phyloP scores from a whole-genome alignment of 2,888 invertebrate species.

The Drosophila anomelani region DNA sequence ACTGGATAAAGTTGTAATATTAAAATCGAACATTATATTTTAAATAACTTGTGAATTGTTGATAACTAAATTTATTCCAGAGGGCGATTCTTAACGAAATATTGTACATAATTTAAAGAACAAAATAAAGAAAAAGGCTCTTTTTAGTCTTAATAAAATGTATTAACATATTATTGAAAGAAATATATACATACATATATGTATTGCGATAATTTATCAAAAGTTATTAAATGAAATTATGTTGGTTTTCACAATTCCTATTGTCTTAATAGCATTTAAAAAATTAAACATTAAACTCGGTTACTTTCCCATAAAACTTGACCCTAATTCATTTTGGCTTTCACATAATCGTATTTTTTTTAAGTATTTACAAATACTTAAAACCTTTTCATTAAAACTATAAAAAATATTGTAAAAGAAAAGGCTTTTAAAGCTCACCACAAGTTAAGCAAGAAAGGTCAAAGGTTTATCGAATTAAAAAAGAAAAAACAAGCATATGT shows the following conservation, averaged over 20 bases:
- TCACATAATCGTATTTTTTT: not conserved
- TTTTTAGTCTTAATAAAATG: not conserved
- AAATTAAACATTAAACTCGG: not conserved
- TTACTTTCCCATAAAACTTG: not conserved
- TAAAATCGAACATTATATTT: not conserved
- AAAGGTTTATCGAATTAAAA: not conserved
- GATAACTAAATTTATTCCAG: no score
- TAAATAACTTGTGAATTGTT: not conserved
- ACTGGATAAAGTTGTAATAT: no score
- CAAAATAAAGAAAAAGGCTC: no score
- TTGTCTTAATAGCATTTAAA: not conserved
- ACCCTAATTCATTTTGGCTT: conserved; percentile 3
- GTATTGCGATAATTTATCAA: no score
- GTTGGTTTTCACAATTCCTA: not conserved
- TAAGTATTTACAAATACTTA: not conserved
- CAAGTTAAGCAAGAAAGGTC: not conserved
- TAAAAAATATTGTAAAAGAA: not conserved
- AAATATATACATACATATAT: no score
- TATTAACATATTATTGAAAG: no score
- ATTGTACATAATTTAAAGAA: no score
- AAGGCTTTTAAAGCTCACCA: conserved; percentile 5
- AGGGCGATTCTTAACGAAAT: not conserved
- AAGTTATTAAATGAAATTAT: no score
- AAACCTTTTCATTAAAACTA: not conserved
- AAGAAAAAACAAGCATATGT: no score